Percentiles rank a stretch among this genome's conserved stretches.
phyloP scores from a whole-genome alignment of 2,888 invertebrate species.

The Dimorphilus gyrociliatus region DNA sequence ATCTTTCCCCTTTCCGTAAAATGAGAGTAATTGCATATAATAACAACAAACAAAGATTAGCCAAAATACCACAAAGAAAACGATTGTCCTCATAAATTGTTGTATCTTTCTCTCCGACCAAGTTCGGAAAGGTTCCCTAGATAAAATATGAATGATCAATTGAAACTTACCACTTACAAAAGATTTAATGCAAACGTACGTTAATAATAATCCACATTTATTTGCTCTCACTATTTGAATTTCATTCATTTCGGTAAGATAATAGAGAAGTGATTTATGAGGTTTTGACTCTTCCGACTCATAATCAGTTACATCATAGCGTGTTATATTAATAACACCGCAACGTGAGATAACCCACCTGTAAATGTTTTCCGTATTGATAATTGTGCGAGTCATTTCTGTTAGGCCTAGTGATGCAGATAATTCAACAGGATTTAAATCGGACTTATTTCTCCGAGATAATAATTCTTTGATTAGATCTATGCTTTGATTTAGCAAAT shows the following conservation, averaged over 20 bases:
- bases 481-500: too few species aligned
- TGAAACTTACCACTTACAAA: too few species aligned
- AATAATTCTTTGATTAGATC: too few species aligned
- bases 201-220: conserved; percentile 1
- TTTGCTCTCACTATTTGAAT: conserved; percentile 1
- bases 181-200: too few species aligned
- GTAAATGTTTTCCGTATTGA: conserved; percentile 3
- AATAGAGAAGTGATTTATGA: conserved; percentile 2
- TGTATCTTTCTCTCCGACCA: conserved; percentile 2
- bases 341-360: background rate
- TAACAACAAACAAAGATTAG: background rate
- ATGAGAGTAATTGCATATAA: background rate
- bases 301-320: conserved; percentile 3
- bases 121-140: conserved; percentile 2
- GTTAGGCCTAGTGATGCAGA: conserved; percentile 2
- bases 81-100: background rate
- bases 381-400: conserved; percentile 1
- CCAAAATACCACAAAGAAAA: conserved; percentile 2
- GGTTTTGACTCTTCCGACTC: conserved; percentile 1
- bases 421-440: conserved; percentile 2
- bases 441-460: too few species aligned
- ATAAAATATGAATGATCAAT: too few species aligned
- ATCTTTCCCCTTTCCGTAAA: too few species aligned
- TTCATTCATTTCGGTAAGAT: conserved; percentile 2
- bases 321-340: conserved; percentile 1